Percentiles rank a stretch among this genome's conserved stretches.
Conservation (phyloP, 92 coral and sea anemone species). For the Paramuricea clavata region DNA sequence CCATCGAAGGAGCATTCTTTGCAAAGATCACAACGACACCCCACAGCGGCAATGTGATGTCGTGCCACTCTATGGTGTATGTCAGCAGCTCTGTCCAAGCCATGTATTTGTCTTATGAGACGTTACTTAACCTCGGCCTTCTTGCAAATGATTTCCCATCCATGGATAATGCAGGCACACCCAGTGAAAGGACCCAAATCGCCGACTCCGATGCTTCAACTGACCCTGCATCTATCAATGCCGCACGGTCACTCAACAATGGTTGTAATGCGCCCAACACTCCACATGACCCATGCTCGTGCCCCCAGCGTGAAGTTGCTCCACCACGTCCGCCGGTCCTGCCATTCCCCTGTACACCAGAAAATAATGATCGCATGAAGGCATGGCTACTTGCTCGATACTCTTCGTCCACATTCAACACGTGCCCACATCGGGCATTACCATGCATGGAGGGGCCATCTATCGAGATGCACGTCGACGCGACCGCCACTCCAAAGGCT, state of each 20-base stretch:
- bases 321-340: conserved; percentile 33
- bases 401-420: conserved; percentile 49
- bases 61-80: conserved; percentile 64
- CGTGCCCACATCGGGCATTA: conserved; percentile 48
- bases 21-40: conserved; percentile 33
- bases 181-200: neutral
- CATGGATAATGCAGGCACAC: neutral
- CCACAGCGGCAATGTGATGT: neutral
- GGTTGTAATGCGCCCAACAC: conserved; percentile 49
- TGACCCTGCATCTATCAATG: conserved; percentile 29
- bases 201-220: neutral
- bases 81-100: conserved; percentile 51
- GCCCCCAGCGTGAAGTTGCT: conserved; percentile 48
- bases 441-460: conserved; percentile 51
- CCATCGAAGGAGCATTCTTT: conserved; percentile 64
- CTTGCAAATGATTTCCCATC: conserved; percentile 27
- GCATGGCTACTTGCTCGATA: conserved; percentile 26
- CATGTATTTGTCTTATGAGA: conserved; percentile 59
- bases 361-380: conserved; percentile 50
- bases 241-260: conserved; percentile 17
- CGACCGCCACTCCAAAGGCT: conserved; percentile 38
- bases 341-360: conserved; percentile 55
- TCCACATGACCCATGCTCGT: conserved; percentile 40
- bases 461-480: conserved; percentile 41
- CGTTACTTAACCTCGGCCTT: conserved; percentile 54